Evolutionary conservation across 2,797 vertebrate genomes (phyloP).

Genomic region (Rachycentron canadum): DNA sequence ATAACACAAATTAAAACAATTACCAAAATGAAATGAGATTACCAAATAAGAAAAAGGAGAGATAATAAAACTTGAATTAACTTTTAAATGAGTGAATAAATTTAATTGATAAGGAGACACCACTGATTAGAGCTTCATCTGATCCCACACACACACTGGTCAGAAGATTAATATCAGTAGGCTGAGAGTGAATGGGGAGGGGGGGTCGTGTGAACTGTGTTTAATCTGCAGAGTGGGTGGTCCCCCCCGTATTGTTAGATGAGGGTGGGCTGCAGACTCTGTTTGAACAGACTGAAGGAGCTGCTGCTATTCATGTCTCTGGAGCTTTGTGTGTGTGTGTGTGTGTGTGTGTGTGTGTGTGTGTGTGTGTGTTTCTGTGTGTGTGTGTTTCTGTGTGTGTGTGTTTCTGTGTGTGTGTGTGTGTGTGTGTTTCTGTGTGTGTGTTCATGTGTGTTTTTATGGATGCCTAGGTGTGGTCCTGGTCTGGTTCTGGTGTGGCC

Average conservation of each 20-base stretch:
- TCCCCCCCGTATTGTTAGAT: slow-evolving; percentile 53
- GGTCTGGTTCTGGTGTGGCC: not conserved
- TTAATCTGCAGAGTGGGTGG: slow-evolving; percentile 85
- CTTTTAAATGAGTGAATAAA: too few species aligned
- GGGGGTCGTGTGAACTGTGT: slow-evolving; percentile 59
- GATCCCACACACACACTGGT: slow-evolving; percentile 19
- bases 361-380: slow-evolving; percentile 15
- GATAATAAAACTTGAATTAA: too few species aligned
- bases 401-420: not conserved
- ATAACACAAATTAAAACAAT: too few species aligned
- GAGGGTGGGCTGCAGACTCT: slow-evolving; percentile 41
- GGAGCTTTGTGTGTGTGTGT: slow-evolving; percentile 21
- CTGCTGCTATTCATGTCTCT: slow-evolving; percentile 35
- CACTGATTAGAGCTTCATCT: not conserved
- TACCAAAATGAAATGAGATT: too few species aligned
- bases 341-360: slow-evolving; percentile 13
- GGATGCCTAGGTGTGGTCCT: too few species aligned
- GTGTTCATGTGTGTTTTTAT: not conserved
- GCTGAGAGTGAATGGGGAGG: slow-evolving; percentile 56
- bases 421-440: not conserved
- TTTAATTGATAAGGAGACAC: too few species aligned
- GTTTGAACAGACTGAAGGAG: slow-evolving; percentile 53
- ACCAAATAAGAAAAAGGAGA: too few species aligned
- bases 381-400: slow-evolving; percentile 13
- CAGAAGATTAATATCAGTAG: slow-evolving; percentile 56